These are phyloP conservation scores for Onthophagus taurus DNA, from an alignment of 1,140 invertebrate species.

Conservation along the genomic window DNA sequence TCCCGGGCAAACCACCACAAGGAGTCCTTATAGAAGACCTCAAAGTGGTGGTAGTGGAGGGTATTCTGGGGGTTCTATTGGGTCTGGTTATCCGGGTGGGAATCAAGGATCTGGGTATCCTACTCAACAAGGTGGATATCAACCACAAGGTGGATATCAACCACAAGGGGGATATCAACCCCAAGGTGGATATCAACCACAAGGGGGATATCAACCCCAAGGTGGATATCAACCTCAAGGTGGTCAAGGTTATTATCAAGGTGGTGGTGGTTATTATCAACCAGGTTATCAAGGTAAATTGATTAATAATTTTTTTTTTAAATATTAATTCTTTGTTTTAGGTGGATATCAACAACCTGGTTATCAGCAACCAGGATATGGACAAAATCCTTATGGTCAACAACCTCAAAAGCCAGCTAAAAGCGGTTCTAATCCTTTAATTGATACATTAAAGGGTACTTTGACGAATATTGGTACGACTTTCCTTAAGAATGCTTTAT, in stretches of 20 bases:
- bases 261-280: neutral
- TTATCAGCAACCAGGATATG: neutral
- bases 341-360: slow-evolving; percentile 2
- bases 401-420: neutral
- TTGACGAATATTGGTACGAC: slow-evolving; percentile 5
- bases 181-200: neutral
- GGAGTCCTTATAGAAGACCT: slow-evolving; percentile 4
- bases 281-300: slow-evolving; percentile 7
- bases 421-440: slow-evolving; percentile 8
- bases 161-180: neutral
- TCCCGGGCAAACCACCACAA: slow-evolving; percentile 10
- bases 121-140: slow-evolving; percentile 1
- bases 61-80: no score
- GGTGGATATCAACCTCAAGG: neutral
- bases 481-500: slow-evolving; percentile 9
- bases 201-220: neutral
- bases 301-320: no score
- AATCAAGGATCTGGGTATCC: slow-evolving; percentile 6
- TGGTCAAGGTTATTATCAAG: slow-evolving; percentile 1
- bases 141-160: neutral
- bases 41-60: neutral
- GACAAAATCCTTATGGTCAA: neutral
- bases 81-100: slow-evolving; percentile 10
- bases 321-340: neutral
- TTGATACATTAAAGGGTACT: slow-evolving; percentile 7